Conservation (phyloP, 2,113 vertebrate genomes). For the Mus pahari region DNA sequence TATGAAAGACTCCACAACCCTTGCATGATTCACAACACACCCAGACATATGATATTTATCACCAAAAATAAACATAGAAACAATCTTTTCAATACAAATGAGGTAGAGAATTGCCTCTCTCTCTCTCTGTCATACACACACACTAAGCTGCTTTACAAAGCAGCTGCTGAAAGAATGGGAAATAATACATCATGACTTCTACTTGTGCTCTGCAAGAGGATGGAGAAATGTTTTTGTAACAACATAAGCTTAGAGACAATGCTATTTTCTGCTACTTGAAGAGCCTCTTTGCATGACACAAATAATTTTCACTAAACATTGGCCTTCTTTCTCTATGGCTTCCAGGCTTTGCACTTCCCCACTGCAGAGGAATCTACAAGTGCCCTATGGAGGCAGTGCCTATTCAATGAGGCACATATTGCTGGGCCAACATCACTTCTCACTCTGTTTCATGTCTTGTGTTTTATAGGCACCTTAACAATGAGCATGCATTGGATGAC, state of each 20-base stretch:
- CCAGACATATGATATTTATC: neutral
- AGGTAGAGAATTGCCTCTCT: slow-evolving; percentile 10
- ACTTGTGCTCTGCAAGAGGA: slow-evolving; percentile 7
- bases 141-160: neutral
- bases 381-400: neutral
- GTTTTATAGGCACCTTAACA: slow-evolving; percentile 97
- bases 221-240: slow-evolving; percentile 40
- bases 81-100: slow-evolving; percentile 47
- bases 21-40: slow-evolving; percentile 17
- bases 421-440: slow-evolving; percentile 17
- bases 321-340: slow-evolving; percentile 37
- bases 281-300: neutral
- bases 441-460: slow-evolving; percentile 67
- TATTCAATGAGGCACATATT: slow-evolving; percentile 10
- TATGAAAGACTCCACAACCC: neutral
- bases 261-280: neutral
- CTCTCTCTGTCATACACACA: neutral
- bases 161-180: neutral
- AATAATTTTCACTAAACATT: neutral
- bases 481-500: slow-evolving; percentile 97
- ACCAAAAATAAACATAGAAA: neutral
- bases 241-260: slow-evolving; percentile 11
- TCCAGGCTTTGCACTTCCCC: neutral
- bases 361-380: neutral
- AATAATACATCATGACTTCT: slow-evolving; percentile 54